Evolutionary conservation across 1,140 invertebrate genomes (phyloP).

Genomic region (Homarus americanus): DNA sequence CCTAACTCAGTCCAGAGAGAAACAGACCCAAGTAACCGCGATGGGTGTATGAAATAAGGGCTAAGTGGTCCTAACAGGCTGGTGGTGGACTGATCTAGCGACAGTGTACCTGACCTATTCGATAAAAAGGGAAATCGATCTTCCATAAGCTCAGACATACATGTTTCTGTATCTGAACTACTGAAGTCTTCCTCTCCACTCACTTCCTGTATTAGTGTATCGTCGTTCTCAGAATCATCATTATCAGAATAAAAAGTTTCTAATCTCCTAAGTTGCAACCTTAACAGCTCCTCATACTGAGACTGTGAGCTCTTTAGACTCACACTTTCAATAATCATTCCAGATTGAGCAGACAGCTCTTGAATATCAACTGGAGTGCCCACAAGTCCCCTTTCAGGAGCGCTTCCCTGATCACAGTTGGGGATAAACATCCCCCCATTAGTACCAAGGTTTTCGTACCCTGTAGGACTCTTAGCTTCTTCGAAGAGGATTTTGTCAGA

Average conservation of each 20-base stretch:
- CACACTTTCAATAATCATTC: conserved; percentile 25
- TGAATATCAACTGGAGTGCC: not conserved
- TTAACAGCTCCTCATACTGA: conserved; percentile 4
- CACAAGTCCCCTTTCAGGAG: not conserved
- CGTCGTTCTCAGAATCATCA: not conserved
- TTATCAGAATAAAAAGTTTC: not conserved
- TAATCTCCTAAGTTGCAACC: not conserved
- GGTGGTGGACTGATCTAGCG: not conserved
- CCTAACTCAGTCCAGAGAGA: not conserved
- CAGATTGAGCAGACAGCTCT: conserved; percentile 2
- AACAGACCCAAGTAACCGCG: not conserved
- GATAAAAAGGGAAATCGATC: no score
- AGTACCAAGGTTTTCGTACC: conserved; percentile 52
- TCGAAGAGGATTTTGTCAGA: conserved; percentile 79
- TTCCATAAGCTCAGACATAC: not conserved
- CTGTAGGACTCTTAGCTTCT: conserved; percentile 64
- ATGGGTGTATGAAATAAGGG: not conserved
- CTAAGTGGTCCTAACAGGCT: not conserved
- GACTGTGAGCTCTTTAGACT: not conserved
- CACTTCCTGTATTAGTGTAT: not conserved
- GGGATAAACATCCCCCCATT: not conserved
- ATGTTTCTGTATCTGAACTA: not conserved
- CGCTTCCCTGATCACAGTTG: not conserved
- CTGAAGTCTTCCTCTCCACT: not conserved
- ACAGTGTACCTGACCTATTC: not conserved